Evolutionary conservation across 2,888 invertebrate genomes (phyloP).

Genomic region (Coelinius sp.): DNA sequence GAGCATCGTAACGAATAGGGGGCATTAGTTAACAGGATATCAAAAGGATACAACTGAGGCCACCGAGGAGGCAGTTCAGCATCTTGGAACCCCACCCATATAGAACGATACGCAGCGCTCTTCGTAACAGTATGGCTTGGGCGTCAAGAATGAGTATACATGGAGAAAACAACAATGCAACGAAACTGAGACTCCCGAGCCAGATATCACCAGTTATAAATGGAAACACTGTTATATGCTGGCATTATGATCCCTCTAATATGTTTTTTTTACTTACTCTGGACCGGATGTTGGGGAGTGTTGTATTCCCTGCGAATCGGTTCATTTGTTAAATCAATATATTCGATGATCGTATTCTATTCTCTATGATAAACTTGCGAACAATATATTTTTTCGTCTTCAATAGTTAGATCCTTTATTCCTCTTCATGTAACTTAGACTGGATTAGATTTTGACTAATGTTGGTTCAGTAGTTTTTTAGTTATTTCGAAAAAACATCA

Average conservation of each 20-base stretch:
- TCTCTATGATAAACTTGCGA: no score
- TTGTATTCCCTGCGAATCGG: neutral
- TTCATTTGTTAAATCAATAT: neutral
- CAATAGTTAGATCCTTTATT: no score
- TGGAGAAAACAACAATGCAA: constrained; percentile 63
- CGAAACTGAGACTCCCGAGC: constrained; percentile 69
- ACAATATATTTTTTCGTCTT: no score
- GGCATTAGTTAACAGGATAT: constrained; percentile 71
- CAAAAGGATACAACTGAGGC: constrained; percentile 69
- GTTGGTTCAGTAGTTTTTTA: no score
- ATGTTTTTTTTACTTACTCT: constrained; percentile 63
- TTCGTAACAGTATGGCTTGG: constrained; percentile 38
- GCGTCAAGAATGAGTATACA: constrained; percentile 36
- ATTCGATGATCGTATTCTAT: no score
- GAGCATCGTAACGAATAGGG: constrained; percentile 67
- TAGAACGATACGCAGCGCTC: neutral
- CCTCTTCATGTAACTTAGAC: no score
- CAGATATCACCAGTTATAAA: constrained; percentile 71
- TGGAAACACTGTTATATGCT: constrained; percentile 69
- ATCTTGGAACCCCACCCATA: constrained; percentile 45
- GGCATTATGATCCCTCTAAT: constrained; percentile 71
- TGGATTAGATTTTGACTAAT: no score
- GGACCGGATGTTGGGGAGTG: constrained; percentile 9
- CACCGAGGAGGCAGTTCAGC: constrained; percentile 65
- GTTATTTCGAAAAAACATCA: no score